Evolutionary conservation across 2,888 invertebrate species (phyloP), one percentile per base, ranked within the genome.

Genomic region (Hypsopygia costalis): DNA sequence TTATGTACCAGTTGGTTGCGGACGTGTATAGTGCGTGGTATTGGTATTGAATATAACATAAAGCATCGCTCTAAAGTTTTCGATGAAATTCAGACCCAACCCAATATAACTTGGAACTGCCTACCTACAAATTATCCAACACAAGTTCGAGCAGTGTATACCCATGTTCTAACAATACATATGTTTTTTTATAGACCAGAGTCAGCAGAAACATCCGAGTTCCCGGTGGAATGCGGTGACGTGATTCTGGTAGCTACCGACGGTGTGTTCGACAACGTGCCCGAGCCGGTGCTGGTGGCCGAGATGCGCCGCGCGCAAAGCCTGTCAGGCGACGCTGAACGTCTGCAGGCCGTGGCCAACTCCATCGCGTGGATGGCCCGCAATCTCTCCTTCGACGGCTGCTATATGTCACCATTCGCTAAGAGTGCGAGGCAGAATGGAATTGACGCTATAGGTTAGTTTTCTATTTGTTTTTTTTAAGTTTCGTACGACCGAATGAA

Each of bases 201-300:
- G 65, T 94, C 97, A 35, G 98, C 98, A 11, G 95, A 96, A 51
- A 95, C 95, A 29, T 93, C 95, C 11, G 94, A 95, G 73, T 97
- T 98, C 77, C 92, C 93, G 1, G 97, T 96, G 36, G 94, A 96
- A 79, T 95, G 97, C 69, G 98, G 98, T 36, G 98, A 98, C 82
- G 96, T 97, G 38, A 96, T 98, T 65, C 91, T 98, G 28, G 92
- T 98, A 40, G 99, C 98, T 12, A 99, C 99, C 0, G 99, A 99
- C 85, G 99, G 99, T 39, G 96, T 99, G 41, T 99, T 99, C 88
- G 99, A 99, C 89, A 99, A 99, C 88, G 94, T 99, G 62, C 97
- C 98, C 46, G 97, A 97, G 65, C 93, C 94, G 53, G 91, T 98
- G 73, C 92, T 99, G 64, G 90, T 98, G 56, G 94, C 94, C 36